phyloP scores from a whole-genome alignment of 2,113 vertebrate genomes.

The Dipodomys ordii region DNA sequence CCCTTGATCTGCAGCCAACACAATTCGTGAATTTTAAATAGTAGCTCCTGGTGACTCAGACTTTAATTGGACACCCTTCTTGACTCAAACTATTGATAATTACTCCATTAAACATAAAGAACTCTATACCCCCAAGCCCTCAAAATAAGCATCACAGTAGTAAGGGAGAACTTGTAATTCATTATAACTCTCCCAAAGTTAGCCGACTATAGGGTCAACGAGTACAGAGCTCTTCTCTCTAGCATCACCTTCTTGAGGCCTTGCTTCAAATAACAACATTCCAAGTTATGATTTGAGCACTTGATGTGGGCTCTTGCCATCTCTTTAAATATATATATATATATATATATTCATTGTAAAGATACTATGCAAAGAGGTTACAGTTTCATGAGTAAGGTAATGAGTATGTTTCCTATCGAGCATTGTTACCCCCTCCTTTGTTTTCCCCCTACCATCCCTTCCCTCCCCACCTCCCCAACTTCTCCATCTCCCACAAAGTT shows the following conservation, averaged over 20 bases:
- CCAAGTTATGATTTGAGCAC: background rate
- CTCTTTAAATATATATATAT: background rate
- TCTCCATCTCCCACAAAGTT: no score
- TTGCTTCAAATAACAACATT: background rate
- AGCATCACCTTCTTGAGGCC: background rate
- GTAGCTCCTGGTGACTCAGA: slow-evolving; percentile 49
- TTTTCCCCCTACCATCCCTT: no score
- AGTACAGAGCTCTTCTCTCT: background rate
- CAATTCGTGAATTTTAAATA: slow-evolving; percentile 60
- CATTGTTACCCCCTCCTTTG: no score
- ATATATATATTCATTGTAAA: no score
- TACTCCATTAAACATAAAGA: slow-evolving; percentile 56
- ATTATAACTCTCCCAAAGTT: slow-evolving; percentile 11
- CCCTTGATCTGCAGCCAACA: slow-evolving; percentile 51
- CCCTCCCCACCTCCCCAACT: no score
- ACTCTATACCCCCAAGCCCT: slow-evolving; percentile 18
- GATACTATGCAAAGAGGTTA: no score
- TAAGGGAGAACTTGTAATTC: slow-evolving; percentile 34
- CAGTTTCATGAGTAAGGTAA: no score
- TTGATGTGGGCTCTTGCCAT: no score
- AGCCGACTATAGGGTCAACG: background rate
- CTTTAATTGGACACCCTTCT: slow-evolving; percentile 59
- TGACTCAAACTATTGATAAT: slow-evolving; percentile 58
- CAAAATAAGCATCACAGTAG: slow-evolving; percentile 56
- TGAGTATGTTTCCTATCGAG: no score